Conservation (phyloP, 2,888 invertebrate species). For the Galeruca laticollis region DNA sequence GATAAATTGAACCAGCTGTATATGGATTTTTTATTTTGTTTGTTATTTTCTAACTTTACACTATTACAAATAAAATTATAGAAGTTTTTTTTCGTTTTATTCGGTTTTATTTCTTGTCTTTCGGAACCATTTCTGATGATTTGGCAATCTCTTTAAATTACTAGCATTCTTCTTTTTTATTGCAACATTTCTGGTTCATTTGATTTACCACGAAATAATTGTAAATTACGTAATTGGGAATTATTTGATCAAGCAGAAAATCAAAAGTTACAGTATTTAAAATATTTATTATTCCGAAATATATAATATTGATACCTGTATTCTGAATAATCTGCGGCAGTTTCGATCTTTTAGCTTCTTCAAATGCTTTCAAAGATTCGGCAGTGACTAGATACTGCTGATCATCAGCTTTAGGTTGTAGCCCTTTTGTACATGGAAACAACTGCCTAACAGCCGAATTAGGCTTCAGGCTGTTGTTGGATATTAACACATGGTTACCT, state of each 20-base stretch:
- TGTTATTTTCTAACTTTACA: no score
- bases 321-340: conserved; percentile 68
- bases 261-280: background rate
- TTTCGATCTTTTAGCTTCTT: conserved; percentile 73
- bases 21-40: no score
- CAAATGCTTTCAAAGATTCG: conserved; percentile 80
- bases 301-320: conserved; percentile 52
- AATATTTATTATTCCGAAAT: background rate
- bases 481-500: conserved; percentile 69
- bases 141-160: no score
- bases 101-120: no score
- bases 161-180: no score
- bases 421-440: conserved; percentile 80
- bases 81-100: no score
- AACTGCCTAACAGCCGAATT: conserved; percentile 88
- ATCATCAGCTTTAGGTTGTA: conserved; percentile 53
- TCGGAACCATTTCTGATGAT: no score
- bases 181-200: no score
- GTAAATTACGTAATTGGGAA: no score
- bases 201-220: background rate
- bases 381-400: conserved; percentile 73
- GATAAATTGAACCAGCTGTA: no score
- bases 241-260: background rate
- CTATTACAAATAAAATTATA: no score
- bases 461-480: conserved; percentile 73